Percentiles rank a stretch among this genome's conserved stretches.
These are phyloP conservation scores for Drosophila peninsularis DNA, from an alignment of 2,888 invertebrate species.

Conservation along the genomic window DNA sequence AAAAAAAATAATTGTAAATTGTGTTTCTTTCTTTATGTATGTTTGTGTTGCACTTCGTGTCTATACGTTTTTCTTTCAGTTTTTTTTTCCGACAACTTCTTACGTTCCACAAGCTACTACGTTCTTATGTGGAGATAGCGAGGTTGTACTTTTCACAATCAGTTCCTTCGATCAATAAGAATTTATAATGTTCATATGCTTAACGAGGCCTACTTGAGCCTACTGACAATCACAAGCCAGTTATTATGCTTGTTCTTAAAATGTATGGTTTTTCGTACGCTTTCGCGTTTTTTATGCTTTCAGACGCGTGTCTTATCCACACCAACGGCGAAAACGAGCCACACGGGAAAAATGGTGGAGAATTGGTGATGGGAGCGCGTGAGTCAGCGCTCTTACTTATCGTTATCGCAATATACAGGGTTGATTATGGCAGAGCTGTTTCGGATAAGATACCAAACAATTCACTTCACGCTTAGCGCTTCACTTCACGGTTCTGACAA, in stretches of 20 bases:
- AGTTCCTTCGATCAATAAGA: constrained; percentile 56
- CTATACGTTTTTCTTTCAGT: constrained; percentile 67
- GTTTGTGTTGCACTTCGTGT: constrained; percentile 70
- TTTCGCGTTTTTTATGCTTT: constrained; percentile 68
- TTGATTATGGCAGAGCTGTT: constrained; percentile 37
- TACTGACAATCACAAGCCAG: constrained; percentile 66
- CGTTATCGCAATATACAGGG: constrained; percentile 38
- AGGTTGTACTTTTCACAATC: constrained; percentile 62
- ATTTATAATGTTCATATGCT: constrained; percentile 50
- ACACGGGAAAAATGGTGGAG: constrained; percentile 67
- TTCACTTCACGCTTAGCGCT: background rate
- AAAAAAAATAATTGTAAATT: constrained; percentile 62
- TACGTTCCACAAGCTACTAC: constrained; percentile 77
- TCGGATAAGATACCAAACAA: constrained; percentile 21
- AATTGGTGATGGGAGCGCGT: constrained; percentile 50
- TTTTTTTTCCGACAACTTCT: constrained; percentile 72
- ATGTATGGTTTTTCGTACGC: constrained; percentile 66
- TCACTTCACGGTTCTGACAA: constrained; percentile 1
- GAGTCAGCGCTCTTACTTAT: constrained; percentile 46
- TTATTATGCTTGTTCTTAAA: constrained; percentile 61
- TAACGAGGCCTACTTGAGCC: constrained; percentile 65
- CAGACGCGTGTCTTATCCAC: constrained; percentile 76
- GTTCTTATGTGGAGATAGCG: constrained; percentile 66
- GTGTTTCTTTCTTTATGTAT: constrained; percentile 54
- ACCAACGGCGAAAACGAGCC: constrained; percentile 68